Evolutionary conservation across 2,113 vertebrate genomes (phyloP).

Genomic region (Nerophis lumbriciformis): DNA sequence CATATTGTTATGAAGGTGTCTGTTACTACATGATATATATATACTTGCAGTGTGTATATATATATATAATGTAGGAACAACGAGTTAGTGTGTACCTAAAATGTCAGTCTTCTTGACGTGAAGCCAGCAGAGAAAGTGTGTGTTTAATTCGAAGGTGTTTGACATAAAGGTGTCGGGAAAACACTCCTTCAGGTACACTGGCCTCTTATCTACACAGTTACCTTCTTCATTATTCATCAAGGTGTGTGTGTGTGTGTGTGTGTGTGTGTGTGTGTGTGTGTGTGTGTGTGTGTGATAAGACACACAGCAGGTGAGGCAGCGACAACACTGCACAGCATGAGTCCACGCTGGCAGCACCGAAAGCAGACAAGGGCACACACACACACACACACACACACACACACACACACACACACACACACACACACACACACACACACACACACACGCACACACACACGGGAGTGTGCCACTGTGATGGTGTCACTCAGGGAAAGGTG

Average conservation of each 20-base stretch:
- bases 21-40: too few species aligned
- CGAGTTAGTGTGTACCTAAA: background rate
- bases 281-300: conserved; percentile 39
- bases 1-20: too few species aligned
- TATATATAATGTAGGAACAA: too few species aligned
- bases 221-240: conserved; percentile 70
- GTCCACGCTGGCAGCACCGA: conserved; percentile 14
- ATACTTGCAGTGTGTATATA: too few species aligned
- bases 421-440: conserved; percentile 24
- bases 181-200: conserved; percentile 44
- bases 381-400: conserved; percentile 27
- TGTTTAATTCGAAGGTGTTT: conserved; percentile 44
- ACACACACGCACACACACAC: conserved; percentile 36
- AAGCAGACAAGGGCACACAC: conserved; percentile 18
- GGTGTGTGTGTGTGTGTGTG: conserved; percentile 17
- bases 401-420: conserved; percentile 30
- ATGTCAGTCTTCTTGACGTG: conserved; percentile 4
- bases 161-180: conserved; percentile 48
- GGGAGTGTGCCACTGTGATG: conserved; percentile 32
- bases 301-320: conserved; percentile 52
- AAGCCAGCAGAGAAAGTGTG: conserved; percentile 30
- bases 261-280: conserved; percentile 24
- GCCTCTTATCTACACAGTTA: conserved; percentile 48
- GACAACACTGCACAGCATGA: conserved; percentile 42
- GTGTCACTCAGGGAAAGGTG: conserved; percentile 20